A percentile compares a stretch with the other conserved stretches of the same genome.
These are phyloP conservation scores for Regulus satrapa DNA, from an alignment of 2,113 vertebrate species.

Conservation along the genomic window DNA sequence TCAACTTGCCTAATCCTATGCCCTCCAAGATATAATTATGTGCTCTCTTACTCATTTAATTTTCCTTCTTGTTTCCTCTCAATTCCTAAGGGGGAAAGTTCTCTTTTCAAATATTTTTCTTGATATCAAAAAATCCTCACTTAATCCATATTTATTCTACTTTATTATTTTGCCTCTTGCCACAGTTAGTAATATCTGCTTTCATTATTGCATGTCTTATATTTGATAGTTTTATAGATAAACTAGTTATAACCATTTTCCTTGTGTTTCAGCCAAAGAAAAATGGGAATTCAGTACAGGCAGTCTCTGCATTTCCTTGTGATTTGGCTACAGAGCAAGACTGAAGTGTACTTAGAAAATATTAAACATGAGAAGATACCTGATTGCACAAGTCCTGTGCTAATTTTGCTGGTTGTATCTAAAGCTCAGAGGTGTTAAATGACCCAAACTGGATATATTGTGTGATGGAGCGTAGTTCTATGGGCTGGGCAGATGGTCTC, in stretches of 20 bases:
- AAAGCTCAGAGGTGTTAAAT: not conserved
- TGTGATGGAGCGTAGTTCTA: fast-evolving
- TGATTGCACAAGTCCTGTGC: not conserved
- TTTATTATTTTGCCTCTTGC: not conserved
- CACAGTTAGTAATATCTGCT: not conserved
- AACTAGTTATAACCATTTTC: not conserved
- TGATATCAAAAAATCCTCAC: not conserved
- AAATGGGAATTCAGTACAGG: not conserved
- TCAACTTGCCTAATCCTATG: not conserved
- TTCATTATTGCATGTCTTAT: not conserved
- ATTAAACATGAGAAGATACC: not conserved
- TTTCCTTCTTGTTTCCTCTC: not conserved
- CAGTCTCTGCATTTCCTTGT: not conserved
- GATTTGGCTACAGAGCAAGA: not conserved
- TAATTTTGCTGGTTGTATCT: not conserved
- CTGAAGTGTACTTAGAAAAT: not conserved
- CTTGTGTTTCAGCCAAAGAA: not conserved
- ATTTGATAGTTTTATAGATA: not conserved
- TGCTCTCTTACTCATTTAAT: not conserved
- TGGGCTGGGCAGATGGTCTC: not conserved
- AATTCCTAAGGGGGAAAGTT: not conserved
- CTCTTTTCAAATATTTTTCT: not conserved
- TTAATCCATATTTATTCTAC: not conserved
- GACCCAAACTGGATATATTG: not conserved
- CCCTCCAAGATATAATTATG: not conserved